These are phyloP conservation scores for Sinella curviseta DNA, from an alignment of 1,140 invertebrate genomes.

Conservation along the genomic window DNA sequence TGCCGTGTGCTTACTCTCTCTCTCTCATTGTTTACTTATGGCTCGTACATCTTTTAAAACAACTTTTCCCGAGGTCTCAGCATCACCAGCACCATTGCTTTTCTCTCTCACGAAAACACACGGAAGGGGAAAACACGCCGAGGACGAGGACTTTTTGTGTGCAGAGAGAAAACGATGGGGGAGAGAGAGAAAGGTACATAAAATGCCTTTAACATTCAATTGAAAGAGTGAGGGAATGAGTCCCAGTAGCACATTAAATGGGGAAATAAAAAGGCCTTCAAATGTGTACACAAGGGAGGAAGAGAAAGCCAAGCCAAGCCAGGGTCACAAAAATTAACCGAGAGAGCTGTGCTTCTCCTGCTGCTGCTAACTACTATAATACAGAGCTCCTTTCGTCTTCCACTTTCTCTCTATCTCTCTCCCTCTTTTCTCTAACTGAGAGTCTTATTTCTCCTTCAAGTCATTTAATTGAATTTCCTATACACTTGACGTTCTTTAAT, in stretches of 20 bases:
- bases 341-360: neutral
- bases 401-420: too few relatives aligned
- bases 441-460: too few relatives aligned
- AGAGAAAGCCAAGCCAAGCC: neutral
- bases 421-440: too few relatives aligned
- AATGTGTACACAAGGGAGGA: neutral
- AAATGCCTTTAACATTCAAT: slow-evolving; percentile 13
- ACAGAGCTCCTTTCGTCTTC: too few relatives aligned
- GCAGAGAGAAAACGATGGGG: too few relatives aligned
- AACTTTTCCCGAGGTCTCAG: neutral
- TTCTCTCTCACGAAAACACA: too few relatives aligned
- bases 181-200: neutral
- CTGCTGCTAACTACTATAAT: too few relatives aligned
- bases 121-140: too few relatives aligned
- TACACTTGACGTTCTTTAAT: neutral
- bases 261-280: neutral
- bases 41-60: slow-evolving; percentile 6
- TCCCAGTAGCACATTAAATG: slow-evolving; percentile 13
- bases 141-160: too few relatives aligned
- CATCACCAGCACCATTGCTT: too few relatives aligned
- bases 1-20: neutral
- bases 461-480: slow-evolving; percentile 10
- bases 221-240: neutral
- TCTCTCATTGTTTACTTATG: neutral
- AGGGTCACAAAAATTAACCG: slow-evolving; percentile 23